Evolutionary conservation across 30 jellyfish, hydroid and myxozoan genomes (phyloP), one percentile per base, ranked within the genome.

Genomic region (Catostylus mosaicus): DNA sequence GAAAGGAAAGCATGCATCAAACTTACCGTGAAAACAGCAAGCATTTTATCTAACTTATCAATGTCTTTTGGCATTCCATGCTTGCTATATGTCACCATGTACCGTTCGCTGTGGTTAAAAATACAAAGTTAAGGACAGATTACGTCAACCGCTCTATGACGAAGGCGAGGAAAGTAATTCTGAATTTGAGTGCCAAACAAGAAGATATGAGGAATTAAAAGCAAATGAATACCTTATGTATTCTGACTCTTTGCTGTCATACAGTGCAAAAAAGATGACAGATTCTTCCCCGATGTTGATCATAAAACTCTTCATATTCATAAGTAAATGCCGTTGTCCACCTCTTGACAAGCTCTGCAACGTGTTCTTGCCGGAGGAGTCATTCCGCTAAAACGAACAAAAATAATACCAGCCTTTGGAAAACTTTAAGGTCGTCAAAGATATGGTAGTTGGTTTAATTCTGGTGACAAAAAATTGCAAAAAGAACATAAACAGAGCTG

Each of bases 251-350:
- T 78, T 73, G 73, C 88, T 78, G 72, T 86, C 96, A 59, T 93
- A 93, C 20, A 93, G 90, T 11, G 94, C 80, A 43, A 93, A 93
- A 31, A 82, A 71, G 1, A 93, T 29, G 19, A 78, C 88, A 18
- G 97, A 52, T 36, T 87, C 98, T 36, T 93, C 98, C 34, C 97
- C 96, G 51, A 93, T 70, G 48, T 93, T 86, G 33, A 93, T 85
- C 89, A 79, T 82, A 37, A 93, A 86, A 27, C 71, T 67, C 72
- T 87, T 93, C 85, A 80, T 40, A 16, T 71, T 61, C 78, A 93
- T 64, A 34, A 86, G 80, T 37, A 93, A 57, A 77, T 93, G 97
- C 60, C 87, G 63, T 3, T 69, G 88, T 12, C 86, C 88, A 59
- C 87, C 83, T 75, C 63, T 86, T 19, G 85, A 38, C 32, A 76